Base-by-base conservation (phyloP, 2,888 invertebrate species). In the Caenorhabditis uteleia region DNA sequence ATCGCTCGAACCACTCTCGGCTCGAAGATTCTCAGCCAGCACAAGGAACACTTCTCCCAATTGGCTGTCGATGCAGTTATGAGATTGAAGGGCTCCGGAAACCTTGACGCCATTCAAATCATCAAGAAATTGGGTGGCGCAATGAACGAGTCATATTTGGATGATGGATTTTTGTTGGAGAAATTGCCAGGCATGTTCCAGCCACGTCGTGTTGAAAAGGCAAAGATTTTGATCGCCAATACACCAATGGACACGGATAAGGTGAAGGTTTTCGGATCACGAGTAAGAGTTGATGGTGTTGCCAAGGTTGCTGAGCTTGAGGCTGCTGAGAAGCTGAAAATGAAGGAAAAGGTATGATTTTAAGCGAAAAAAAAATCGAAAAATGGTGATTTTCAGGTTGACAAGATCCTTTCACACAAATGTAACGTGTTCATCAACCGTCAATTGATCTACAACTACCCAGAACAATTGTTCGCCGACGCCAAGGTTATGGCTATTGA, bases 161-260 rank as follows among this genome's bases (percentile, higher is more conserved):
- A 98, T 86, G 87, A 87, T 82, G 88, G 87, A 31, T 99, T 99
- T 84, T 87, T 98, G 56, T 86, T 98, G 70, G 94, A 97, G 85
- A 99, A 99, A 84, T 94, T 92, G 86, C 88, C 94, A 25, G 98
- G 98, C 67, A 90, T 98, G 25, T 93, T 95, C 87, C 98, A 99
- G 85, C 98, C 98, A 0, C 93, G 95, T 84, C 88, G 90, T 75
- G 87, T 99, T 73, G 93, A 94, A 83, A 95, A 99, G 83, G 95
- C 95, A 1, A 91, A 89, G 83, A 95, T 99, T 82, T 88, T 99
- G 23, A 93, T 99, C 79, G 97, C 97, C 12, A 99, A 99, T 85
- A 99, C 98, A 10, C 94, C 98, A 0, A 99, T 99, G 98, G 98
- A 99, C 86, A 93, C 95, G 0, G 98, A 99, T 84, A 99, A 99